Evolutionary conservation across 2,888 invertebrate genomes (phyloP).

Genomic region (Onthophagus sagittarius): DNA sequence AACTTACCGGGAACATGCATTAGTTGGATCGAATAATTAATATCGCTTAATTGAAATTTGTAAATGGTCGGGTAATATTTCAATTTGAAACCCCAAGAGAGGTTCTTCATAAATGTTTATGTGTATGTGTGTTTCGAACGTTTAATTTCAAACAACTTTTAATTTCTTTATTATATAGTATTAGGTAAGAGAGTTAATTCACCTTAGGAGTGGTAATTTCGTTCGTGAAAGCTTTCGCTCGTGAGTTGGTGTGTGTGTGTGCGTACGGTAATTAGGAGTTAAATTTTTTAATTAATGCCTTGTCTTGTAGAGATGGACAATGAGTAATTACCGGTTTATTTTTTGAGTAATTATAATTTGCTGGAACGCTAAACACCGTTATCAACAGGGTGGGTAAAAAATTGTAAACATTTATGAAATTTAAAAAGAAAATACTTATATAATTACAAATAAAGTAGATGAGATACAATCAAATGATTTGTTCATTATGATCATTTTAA

Average conservation of each 20-base stretch:
- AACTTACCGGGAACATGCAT: conserved; percentile 8
- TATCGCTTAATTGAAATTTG: conserved; percentile 13
- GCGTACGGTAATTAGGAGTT: neutral
- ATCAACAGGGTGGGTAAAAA: neutral
- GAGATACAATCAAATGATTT: no score
- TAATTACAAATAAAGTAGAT: no score
- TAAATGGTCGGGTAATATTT: conserved; percentile 11
- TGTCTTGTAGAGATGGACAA: neutral
- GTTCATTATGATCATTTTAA: no score
- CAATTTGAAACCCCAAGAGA: neutral
- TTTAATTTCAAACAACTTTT: neutral
- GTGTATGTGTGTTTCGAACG: neutral
- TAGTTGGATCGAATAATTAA: conserved; percentile 12
- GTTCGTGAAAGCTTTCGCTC: neutral
- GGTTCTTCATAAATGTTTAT: neutral
- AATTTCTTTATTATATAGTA: neutral
- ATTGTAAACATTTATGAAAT: neutral
- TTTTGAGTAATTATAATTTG: neutral
- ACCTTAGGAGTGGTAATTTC: neutral
- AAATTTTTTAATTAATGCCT: neutral
- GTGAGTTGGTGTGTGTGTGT: neutral
- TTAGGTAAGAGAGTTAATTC: neutral
- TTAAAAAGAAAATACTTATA: no score
- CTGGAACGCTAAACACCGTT: neutral
- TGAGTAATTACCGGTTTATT: neutral